Evolutionary conservation across 2,888 invertebrate genomes (phyloP), one percentile per base, ranked within the genome.

Genomic region (Acanthococcus lagerstroemiae): DNA sequence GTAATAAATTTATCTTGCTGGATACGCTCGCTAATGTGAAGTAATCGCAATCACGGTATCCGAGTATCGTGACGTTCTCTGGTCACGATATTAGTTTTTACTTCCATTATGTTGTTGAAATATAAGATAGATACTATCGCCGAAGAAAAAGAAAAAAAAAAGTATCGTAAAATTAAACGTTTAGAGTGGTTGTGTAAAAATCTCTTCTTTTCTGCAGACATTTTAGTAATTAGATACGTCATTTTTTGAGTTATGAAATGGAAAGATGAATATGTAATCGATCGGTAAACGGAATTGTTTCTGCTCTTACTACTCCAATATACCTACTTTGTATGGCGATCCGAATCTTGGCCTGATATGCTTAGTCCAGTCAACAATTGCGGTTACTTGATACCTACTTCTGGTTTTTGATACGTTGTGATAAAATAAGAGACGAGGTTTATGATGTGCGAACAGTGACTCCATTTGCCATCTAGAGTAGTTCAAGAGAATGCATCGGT

Each of bases 1-100:
- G 52, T 22, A 52, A 52, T 52, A 52, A 52, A 52, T 52, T 52
- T 24, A 52, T 52, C 19, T 52, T 52, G 15, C 5, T 22, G 21
- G 24, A 45, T 45, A 22, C 52, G 52, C 24, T 52, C 52, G 52
- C 19, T 22, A 4, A 52, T 17, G 19, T 26, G 55, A 26, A 55
- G 55, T 27, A 55, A 55, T 55, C 27, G 25, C 25, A 22, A 27
- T 55, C 55, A 55, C 55, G 55, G 55, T 26, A 55, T 27, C 27
- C 27, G 55, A 25, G 25, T 55, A 55, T 55, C 55, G 55, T 55
- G 27, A 25, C 55, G 17, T 15, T n/a, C 21, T n/a, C n/a, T 9
- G 24, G 27, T 55, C 55, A 55, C 55, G 55, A 55, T 55, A 22
- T 22, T 52, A 48, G n/a, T 24, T 17, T 52, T 52, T 19, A 22